A percentile compares a stretch with the other conserved stretches of the same genome.
phyloP scores from a whole-genome alignment of 2,888 invertebrate genomes.

The Phania funesta region DNA sequence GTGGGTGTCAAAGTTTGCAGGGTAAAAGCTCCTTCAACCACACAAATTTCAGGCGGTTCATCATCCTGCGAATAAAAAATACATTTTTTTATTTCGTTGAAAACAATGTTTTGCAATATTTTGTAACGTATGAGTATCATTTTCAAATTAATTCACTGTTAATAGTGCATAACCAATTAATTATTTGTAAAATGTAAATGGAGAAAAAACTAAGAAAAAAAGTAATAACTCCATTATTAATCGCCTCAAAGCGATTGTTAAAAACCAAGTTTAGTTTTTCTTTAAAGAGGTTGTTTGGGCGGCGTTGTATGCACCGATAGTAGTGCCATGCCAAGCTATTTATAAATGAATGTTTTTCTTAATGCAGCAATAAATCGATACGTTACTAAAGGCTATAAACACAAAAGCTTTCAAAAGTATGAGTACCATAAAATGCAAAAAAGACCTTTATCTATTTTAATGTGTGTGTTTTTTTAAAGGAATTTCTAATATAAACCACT shows the following conservation, averaged over 20 bases:
- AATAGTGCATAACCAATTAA: constrained; percentile 74
- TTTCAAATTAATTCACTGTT: constrained; percentile 59
- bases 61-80: constrained; percentile 85
- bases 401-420: constrained; percentile 24
- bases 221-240: constrained; percentile 62
- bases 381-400: constrained; percentile 46
- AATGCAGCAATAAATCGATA: constrained; percentile 55
- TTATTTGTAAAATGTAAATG: constrained; percentile 52
- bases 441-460: not conserved
- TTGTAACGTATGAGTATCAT: constrained; percentile 2
- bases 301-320: not conserved
- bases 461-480: constrained; percentile 14
- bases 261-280: constrained; percentile 23
- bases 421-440: not conserved
- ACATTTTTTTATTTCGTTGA: not conserved
- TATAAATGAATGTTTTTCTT: constrained; percentile 37
- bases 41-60: constrained; percentile 97
- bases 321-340: constrained; percentile 9
- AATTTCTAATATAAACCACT: constrained; percentile 45
- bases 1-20: constrained; percentile 94
- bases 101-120: constrained; percentile 22
- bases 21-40: constrained; percentile 93
- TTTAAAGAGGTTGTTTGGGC: constrained; percentile 33
- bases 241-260: constrained; percentile 56
- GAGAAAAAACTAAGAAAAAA: constrained; percentile 19